A percentile compares a stretch with the other conserved stretches of the same genome.
Evolutionary conservation across 2,888 invertebrate species (phyloP).

Genomic region (Drosophila gaucha): DNA sequence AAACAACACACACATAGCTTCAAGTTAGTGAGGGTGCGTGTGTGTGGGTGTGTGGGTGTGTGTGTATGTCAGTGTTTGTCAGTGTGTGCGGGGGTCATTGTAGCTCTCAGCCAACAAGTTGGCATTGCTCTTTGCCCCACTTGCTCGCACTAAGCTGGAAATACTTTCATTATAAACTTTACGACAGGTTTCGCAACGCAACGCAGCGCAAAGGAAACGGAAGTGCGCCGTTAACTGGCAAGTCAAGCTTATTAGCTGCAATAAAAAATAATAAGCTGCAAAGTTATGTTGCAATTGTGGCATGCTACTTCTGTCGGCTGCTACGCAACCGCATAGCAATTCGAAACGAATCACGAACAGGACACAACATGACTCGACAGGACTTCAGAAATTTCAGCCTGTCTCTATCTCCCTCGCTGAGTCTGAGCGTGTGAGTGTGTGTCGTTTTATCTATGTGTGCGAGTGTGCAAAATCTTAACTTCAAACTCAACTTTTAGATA

Average conservation of each 20-base stretch:
- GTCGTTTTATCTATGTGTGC: constrained; percentile 18
- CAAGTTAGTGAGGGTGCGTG: background rate
- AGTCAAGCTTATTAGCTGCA: constrained; percentile 76
- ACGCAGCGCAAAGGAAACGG: constrained; percentile 64
- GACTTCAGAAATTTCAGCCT: constrained; percentile 26
- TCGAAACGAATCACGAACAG: constrained; percentile 17
- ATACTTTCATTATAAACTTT: constrained; percentile 79
- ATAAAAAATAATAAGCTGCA: constrained; percentile 80
- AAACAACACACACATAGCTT: constrained; percentile 21
- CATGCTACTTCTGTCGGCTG: constrained; percentile 41
- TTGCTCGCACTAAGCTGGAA: constrained; percentile 60
- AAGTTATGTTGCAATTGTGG: constrained; percentile 78
- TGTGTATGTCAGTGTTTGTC: constrained; percentile 18
- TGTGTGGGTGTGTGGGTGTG: constrained; percentile 4
- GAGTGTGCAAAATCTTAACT: constrained; percentile 45
- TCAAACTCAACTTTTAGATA: constrained; percentile 28
- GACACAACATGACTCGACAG: constrained; percentile 16
- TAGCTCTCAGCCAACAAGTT: constrained; percentile 52
- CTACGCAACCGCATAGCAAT: constrained; percentile 10
- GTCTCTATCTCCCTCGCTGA: background rate
- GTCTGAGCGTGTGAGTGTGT: too few species aligned
- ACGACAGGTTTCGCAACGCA: constrained; percentile 66
- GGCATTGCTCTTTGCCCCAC: constrained; percentile 20
- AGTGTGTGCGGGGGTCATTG: constrained; percentile 36
- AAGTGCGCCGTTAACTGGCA: constrained; percentile 75